Conservation (phyloP, 2,113 vertebrate species). For the Zootoca vivipara region DNA sequence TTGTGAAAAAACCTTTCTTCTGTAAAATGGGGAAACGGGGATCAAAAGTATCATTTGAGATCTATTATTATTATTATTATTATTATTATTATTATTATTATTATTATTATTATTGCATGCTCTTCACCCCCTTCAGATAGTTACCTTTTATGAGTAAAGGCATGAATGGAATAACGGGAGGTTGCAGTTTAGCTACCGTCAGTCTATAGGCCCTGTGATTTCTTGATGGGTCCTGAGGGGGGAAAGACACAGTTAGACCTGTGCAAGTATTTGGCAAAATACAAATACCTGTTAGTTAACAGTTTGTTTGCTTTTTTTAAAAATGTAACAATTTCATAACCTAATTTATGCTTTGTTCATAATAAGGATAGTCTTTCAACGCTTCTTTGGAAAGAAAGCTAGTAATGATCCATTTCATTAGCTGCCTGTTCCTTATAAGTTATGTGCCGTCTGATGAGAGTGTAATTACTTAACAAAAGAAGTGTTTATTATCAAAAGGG, state of each 20-base stretch:
- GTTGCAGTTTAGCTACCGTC: constrained; percentile 91
- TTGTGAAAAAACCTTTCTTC: neutral
- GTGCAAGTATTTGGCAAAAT: constrained; percentile 21
- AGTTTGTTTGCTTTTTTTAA: constrained; percentile 19
- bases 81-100: constrained; percentile 4
- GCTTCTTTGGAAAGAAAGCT: neutral
- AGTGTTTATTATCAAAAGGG: constrained; percentile 34
- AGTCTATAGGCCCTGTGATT: constrained; percentile 96
- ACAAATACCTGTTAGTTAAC: neutral
- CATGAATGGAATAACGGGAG: constrained; percentile 98
- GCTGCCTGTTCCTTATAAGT: neutral
- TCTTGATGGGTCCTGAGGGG: constrained; percentile 92
- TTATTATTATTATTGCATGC: constrained; percentile 28
- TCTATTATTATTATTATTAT: constrained; percentile 4
- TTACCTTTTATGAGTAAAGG: constrained; percentile 98
- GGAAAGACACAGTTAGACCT: constrained; percentile 55
- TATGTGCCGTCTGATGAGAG: constrained; percentile 1
- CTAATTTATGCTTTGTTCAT: constrained; percentile 23
- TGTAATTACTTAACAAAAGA: constrained; percentile 25
- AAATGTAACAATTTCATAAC: constrained; percentile 1
- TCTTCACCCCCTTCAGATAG: constrained; percentile 27
- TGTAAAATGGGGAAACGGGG: neutral
- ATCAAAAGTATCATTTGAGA: constrained; percentile 33
- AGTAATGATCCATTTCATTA: constrained; percentile 19
- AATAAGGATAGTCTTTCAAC: constrained; percentile 16